Base-by-base conservation (phyloP, 2,113 vertebrate species). In the Clarias magur region DNA sequence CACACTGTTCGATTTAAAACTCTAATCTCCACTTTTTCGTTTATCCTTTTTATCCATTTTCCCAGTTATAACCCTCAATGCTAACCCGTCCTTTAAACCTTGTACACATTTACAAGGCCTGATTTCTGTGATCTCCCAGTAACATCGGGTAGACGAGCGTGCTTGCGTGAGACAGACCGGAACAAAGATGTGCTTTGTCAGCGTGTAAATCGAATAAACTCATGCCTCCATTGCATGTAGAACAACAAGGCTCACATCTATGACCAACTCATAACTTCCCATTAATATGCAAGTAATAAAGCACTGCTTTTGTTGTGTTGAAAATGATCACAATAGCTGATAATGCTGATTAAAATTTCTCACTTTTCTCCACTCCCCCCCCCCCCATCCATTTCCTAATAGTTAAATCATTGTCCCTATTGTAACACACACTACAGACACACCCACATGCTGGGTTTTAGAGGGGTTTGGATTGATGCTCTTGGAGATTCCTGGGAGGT, bases 401-500 rank as follows among this genome's bases (percentile, higher is more conserved):
- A 3, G 48, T 27, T 79, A 79, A 79, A 79, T 56, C 56, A 60
- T 80, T 80, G 57, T 80, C 79, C 60, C 19, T 1, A 21, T 59
- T 11, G 16, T 80, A 34, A 57, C 75, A 79, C 53, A 48, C 65
- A 68, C 65, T n/a, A 57, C 25, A 62, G 57, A 23, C 30, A 13
- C 79, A 80, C 25, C 13, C 57, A 23, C 56, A 80, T 60, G 79
- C 57, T 80, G 79, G 79, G 56, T 23, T 80, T 80, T 78, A 54
- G 48, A 17, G 6, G 57, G 56, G 27, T 30, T 80, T 60, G 79
- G 38, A 80, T 38, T 80, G 79, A 80, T 80, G 79, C 57, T 60
- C 79, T 38, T 60, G 57, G 79, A 80, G 79, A 30, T 80, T 80
- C 79, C 79, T 19, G 4, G 79, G 57, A 80, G 79, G 57, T 80